These are phyloP conservation scores for Magallana angulata DNA, from an alignment of 1,140 invertebrate species.

Conservation along the genomic window DNA sequence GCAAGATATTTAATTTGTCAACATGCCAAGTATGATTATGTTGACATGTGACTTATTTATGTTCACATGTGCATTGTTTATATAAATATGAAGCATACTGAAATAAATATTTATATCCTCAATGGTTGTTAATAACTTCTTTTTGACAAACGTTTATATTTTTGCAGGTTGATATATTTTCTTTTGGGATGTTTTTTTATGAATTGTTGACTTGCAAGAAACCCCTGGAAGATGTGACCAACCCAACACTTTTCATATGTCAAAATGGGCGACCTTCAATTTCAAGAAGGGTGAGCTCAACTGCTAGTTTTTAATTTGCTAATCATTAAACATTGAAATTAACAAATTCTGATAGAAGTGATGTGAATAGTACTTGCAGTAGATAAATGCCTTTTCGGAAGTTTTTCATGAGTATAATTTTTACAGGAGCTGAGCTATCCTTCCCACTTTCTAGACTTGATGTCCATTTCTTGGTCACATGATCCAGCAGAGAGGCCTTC, in stretches of 20 bases:
- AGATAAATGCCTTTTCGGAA: too few relatives aligned
- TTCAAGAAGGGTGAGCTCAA: conserved; percentile 85
- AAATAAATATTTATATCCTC: too few relatives aligned
- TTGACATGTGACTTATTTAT: too few relatives aligned
- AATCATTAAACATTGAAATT: too few relatives aligned
- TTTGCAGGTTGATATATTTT: conserved; percentile 95
- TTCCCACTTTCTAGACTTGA: conserved; percentile 93
- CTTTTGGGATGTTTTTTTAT: conserved; percentile 99
- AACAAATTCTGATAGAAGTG: too few relatives aligned
- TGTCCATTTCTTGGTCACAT: conserved; percentile 97
- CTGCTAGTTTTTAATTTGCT: neutral
- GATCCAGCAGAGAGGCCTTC: conserved; percentile 92
- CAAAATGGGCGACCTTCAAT: conserved; percentile 95
- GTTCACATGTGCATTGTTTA: too few relatives aligned
- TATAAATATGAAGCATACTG: too few relatives aligned
- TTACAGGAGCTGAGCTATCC: conserved; percentile 86
- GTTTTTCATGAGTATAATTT: neutral
- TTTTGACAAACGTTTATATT: conserved; percentile 29
- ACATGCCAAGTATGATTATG: too few relatives aligned
- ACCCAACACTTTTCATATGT: conserved; percentile 94
- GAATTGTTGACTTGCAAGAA: conserved; percentile 95
- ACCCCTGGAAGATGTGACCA: conserved; percentile 90
- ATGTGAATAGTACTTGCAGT: too few relatives aligned
- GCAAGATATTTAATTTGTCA: too few relatives aligned
- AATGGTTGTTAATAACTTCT: neutral